Conservation (phyloP, 2,888 invertebrate species). For the Pogonocherus hispidulus region DNA sequence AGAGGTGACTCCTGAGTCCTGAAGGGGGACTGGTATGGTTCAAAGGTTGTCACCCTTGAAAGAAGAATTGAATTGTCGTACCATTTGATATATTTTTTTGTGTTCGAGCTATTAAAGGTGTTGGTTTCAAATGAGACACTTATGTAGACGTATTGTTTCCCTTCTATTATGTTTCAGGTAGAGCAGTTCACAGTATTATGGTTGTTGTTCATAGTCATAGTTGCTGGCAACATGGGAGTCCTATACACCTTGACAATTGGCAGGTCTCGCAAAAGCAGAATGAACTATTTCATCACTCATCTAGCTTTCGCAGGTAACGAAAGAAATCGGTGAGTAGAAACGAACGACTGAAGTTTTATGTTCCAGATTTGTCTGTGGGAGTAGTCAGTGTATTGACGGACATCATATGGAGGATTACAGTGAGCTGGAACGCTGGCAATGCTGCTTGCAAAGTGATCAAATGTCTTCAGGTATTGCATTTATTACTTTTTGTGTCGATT, state of each 20-base stretch:
- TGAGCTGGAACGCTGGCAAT: constrained; percentile 90
- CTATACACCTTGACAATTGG: constrained; percentile 85
- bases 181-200: constrained; percentile 90
- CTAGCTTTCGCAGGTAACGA: constrained; percentile 88
- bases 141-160: too few species aligned
- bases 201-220: constrained; percentile 87
- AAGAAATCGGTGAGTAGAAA: not conserved
- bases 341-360: not conserved
- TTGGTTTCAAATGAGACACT: not conserved
- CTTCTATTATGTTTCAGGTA: constrained; percentile 74
- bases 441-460: constrained; percentile 87
- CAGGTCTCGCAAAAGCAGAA: constrained; percentile 89
- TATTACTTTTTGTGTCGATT: too few species aligned
- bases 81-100: too few species aligned
- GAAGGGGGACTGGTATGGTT: too few species aligned
- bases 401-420: constrained; percentile 88
- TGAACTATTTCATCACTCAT: constrained; percentile 97
- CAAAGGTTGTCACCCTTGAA: too few species aligned
- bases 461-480: constrained; percentile 77
- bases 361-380: constrained; percentile 89
- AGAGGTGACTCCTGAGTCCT: too few species aligned
- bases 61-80: too few species aligned
- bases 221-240: constrained; percentile 90
- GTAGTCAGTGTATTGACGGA: constrained; percentile 88
- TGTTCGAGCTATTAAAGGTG: too few species aligned